phyloP scores from a whole-genome alignment of 2,888 invertebrate species.

The Oxystoma pomonae region DNA sequence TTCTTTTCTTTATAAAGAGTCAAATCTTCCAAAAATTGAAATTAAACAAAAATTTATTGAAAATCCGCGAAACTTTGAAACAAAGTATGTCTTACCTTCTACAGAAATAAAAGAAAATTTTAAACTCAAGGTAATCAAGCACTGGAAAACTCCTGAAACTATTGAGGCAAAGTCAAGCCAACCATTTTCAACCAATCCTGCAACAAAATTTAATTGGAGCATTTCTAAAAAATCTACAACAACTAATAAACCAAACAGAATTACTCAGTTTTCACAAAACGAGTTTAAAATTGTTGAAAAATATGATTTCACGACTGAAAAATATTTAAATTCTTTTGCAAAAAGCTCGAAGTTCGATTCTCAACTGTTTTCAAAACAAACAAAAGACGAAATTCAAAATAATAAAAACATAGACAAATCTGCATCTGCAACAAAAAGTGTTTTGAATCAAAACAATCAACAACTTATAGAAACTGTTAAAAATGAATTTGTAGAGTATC shows the following conservation, averaged over 20 bases:
- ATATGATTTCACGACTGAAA: neutral
- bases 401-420: too few relatives aligned
- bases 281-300: neutral
- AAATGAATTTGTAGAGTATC: too few relatives aligned
- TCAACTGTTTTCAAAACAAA: neutral
- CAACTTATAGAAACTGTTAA: too few relatives aligned
- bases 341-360: neutral
- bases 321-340: neutral
- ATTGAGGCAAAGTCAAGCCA: too few relatives aligned
- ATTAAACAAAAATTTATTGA: neutral
- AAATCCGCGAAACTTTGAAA: neutral
- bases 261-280: neutral
- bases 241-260: neutral
- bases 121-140: neutral
- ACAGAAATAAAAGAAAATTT: neutral
- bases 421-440: too few relatives aligned
- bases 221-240: neutral
- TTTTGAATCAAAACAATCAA: too few relatives aligned
- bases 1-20: too few relatives aligned
- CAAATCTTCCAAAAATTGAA: too few relatives aligned
- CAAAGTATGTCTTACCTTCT: neutral
- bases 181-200: neutral
- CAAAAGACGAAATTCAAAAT: too few relatives aligned
- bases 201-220: neutral
- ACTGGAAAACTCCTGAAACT: neutral